Percentiles rank a stretch among this genome's conserved stretches.
These are phyloP conservation scores for Syrista parreyssii DNA, from an alignment of 2,888 invertebrate genomes.

Conservation along the genomic window DNA sequence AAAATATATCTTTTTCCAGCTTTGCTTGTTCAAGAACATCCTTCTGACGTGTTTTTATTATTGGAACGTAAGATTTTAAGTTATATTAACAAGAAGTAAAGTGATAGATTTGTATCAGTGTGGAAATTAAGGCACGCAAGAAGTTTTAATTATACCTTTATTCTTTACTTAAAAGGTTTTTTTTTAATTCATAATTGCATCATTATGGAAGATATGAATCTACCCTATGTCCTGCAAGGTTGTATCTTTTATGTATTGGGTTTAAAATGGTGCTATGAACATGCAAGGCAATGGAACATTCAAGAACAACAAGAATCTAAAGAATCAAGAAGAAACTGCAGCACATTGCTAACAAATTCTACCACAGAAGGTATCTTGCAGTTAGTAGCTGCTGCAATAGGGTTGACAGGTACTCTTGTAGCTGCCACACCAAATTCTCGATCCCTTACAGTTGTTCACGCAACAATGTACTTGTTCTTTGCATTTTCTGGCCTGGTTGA, in stretches of 20 bases:
- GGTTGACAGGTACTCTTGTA: constrained; percentile 50
- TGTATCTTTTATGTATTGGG: constrained; percentile 57
- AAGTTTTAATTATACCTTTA: too few relatives aligned
- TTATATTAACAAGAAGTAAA: too few relatives aligned
- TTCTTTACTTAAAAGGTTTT: too few relatives aligned
- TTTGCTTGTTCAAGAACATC: too few relatives aligned
- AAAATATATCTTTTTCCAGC: too few relatives aligned
- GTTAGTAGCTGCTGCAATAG: constrained; percentile 54
- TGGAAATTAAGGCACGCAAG: too few relatives aligned
- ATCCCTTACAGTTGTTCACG: constrained; percentile 56
- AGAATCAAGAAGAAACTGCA: constrained; percentile 32
- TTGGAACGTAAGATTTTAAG: too few relatives aligned
- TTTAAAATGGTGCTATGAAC: constrained; percentile 58
- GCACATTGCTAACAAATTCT: constrained; percentile 43
- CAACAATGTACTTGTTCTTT: constrained; percentile 64
- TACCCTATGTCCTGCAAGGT: constrained; percentile 53
- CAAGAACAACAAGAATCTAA: constrained; percentile 33
- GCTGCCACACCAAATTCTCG: constrained; percentile 44
- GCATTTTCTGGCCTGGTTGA: constrained; percentile 64
- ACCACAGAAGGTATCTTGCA: constrained; percentile 56
- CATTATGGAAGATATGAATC: constrained; percentile 28
- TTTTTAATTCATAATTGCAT: neutral
- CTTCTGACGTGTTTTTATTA: too few relatives aligned
- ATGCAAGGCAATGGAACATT: constrained; percentile 39
- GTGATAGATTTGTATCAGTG: too few relatives aligned